A percentile compares a stretch with the other conserved stretches of the same genome.
Conservation (phyloP, 2,113 vertebrate species). For the Carassius carassius region DNA sequence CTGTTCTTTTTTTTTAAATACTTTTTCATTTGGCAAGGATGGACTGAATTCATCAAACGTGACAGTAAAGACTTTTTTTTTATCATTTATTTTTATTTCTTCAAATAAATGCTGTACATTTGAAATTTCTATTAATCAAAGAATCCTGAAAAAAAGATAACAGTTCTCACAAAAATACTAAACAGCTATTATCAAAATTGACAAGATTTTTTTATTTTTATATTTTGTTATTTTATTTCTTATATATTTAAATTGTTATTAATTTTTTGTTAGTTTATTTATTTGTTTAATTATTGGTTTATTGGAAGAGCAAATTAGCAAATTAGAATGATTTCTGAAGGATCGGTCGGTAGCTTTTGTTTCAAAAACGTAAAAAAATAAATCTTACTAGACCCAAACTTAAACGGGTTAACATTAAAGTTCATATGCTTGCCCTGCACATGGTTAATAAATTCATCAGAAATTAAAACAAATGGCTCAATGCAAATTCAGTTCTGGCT, state of each 20-base stretch:
- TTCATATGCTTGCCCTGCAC: not conserved
- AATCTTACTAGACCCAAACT: not conserved
- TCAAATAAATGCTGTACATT: not conserved
- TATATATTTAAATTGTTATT: too few species aligned
- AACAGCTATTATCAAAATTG: not conserved
- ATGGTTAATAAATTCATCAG: not conserved
- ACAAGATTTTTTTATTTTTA: too few species aligned
- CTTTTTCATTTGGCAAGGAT: not conserved
- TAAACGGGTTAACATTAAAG: not conserved
- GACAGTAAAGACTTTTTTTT: too few species aligned
- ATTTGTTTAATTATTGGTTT: not conserved
- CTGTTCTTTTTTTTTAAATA: too few species aligned
- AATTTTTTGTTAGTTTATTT: too few species aligned
- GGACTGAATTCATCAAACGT: not conserved
- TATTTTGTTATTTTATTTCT: too few species aligned
- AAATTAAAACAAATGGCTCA: not conserved
- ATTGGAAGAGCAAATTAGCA: not conserved
- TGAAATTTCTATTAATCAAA: not conserved
- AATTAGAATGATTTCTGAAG: not conserved
- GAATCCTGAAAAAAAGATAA: not conserved
- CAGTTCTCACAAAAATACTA: not conserved
- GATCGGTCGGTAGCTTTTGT: not conserved
- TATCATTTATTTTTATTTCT: too few species aligned
- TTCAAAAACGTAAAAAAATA: too few species aligned
- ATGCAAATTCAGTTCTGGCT: not conserved